phyloP scores from a whole-genome alignment of 2,888 invertebrate species.

The Bellardia bayeri region DNA sequence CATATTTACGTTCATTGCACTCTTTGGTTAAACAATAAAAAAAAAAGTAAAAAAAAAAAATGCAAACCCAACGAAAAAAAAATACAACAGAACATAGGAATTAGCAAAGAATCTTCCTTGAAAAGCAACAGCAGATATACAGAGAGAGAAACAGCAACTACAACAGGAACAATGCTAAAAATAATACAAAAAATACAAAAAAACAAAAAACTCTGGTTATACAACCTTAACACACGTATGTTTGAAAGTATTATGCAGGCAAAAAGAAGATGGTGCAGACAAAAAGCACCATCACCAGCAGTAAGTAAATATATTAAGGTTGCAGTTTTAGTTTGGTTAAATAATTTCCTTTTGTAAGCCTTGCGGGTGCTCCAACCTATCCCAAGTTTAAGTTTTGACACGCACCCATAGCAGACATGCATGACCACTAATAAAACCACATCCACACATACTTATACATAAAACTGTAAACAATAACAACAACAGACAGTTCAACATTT shows the following conservation, averaged over 20 bases:
- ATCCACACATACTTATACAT: neutral
- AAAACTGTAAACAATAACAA: slow-evolving; percentile 44
- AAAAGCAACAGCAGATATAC: slow-evolving; percentile 36
- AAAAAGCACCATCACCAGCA: slow-evolving; percentile 38
- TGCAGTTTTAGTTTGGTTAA: slow-evolving; percentile 67
- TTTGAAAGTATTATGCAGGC: slow-evolving; percentile 4
- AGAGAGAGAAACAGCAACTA: slow-evolving; percentile 27
- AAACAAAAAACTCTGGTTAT: slow-evolving; percentile 58
- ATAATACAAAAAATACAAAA: slow-evolving; percentile 18
- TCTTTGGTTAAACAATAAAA: slow-evolving; percentile 47
- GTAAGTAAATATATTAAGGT: slow-evolving; percentile 68
- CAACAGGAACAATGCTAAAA: slow-evolving; percentile 33
- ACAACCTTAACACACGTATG: slow-evolving; percentile 56
- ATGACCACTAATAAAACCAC: slow-evolving; percentile 70
- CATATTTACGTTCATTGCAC: slow-evolving; percentile 74
- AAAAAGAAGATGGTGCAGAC: slow-evolving; percentile 8
- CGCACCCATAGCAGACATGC: slow-evolving; percentile 77
- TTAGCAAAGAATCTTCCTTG: slow-evolving; percentile 63
- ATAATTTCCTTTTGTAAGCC: slow-evolving; percentile 73
- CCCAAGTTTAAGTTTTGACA: slow-evolving; percentile 83
- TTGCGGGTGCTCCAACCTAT: slow-evolving; percentile 83
- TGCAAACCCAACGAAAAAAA: slow-evolving; percentile 20
- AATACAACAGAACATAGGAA: slow-evolving; percentile 40
- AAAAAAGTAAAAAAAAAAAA: neutral
- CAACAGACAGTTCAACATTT: slow-evolving; percentile 64